Conservation (phyloP, 2,888 invertebrate genomes). For the Drosophila ustulata region DNA sequence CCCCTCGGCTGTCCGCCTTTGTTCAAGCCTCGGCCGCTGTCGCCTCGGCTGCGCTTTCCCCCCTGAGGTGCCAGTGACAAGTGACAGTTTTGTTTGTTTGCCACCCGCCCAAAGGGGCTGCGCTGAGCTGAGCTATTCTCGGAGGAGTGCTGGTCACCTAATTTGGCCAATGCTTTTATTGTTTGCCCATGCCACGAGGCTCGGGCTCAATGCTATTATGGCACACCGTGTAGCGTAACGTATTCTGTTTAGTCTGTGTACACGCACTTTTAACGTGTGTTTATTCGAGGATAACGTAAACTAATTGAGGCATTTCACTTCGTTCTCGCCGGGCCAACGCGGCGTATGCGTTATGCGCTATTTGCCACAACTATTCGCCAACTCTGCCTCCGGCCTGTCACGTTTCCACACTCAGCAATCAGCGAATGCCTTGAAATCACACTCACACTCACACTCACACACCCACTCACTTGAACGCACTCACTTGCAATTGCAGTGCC, state of each 20-base stretch:
- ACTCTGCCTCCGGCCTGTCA: constrained; percentile 61
- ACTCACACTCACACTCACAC: constrained; percentile 27
- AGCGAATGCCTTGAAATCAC: constrained; percentile 49
- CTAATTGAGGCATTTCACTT: constrained; percentile 73
- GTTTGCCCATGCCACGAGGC: constrained; percentile 50
- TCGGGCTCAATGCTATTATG: constrained; percentile 57
- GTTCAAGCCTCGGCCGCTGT: constrained; percentile 20
- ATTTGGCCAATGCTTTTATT: constrained; percentile 70
- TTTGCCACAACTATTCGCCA: constrained; percentile 30
- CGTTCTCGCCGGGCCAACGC: constrained; percentile 12
- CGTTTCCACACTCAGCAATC: constrained; percentile 54
- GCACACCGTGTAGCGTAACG: constrained; percentile 2
- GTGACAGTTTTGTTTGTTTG: constrained; percentile 75
- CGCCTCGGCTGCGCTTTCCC: background rate
- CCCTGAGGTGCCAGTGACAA: constrained; percentile 61
- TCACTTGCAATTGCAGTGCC: constrained; percentile 45
- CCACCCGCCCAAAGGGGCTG: constrained; percentile 15
- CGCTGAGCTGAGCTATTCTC: constrained; percentile 3
- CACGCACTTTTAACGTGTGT: constrained; percentile 79
- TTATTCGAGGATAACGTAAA: constrained; percentile 70
- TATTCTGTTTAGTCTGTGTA: constrained; percentile 57
- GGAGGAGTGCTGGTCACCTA: constrained; percentile 55
- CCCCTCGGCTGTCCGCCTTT: constrained; percentile 29
- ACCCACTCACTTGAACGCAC: constrained; percentile 11
- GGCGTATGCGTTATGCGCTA: constrained; percentile 55